A percentile compares a stretch with the other conserved stretches of the same genome.
These are phyloP conservation scores for Micrasema longulum DNA, from an alignment of 1,140 invertebrate genomes.

Conservation along the genomic window DNA sequence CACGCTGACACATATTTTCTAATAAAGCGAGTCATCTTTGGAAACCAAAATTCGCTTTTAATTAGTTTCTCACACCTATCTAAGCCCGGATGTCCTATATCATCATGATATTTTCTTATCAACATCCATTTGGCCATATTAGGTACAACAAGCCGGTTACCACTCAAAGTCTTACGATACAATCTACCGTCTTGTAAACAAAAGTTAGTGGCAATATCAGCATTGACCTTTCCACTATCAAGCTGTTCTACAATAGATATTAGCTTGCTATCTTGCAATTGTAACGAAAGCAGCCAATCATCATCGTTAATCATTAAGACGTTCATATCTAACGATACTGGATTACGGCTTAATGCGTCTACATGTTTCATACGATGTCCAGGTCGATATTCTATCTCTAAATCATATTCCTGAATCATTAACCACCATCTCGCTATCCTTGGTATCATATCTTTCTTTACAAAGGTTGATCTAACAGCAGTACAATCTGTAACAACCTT, in stretches of 20 bases:
- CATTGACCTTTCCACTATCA: neutral
- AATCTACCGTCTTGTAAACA: neutral
- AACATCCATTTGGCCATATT: neutral
- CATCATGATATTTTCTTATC: too few species aligned
- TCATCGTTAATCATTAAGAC: neutral
- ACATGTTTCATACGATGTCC: neutral
- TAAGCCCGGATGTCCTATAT: too few species aligned
- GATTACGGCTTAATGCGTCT: neutral
- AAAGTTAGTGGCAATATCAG: neutral
- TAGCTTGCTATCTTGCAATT: neutral
- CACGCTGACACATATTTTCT: neutral
- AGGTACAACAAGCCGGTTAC: too few species aligned
- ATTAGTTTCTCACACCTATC: neutral
- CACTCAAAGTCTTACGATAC: neutral
- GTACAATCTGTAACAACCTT: slow-evolving; percentile 60
- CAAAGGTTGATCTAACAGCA: too few species aligned
- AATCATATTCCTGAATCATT: neutral
- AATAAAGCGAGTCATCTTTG: too few species aligned
- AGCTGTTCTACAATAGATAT: neutral
- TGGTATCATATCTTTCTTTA: too few species aligned
- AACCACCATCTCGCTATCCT: too few species aligned
- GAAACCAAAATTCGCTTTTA: slow-evolving; percentile 41
- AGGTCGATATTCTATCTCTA: neutral
- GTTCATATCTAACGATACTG: neutral
- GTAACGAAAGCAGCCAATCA: neutral